phyloP scores from a whole-genome alignment of 2,113 vertebrate species.

The Lampris megalopsis region DNA sequence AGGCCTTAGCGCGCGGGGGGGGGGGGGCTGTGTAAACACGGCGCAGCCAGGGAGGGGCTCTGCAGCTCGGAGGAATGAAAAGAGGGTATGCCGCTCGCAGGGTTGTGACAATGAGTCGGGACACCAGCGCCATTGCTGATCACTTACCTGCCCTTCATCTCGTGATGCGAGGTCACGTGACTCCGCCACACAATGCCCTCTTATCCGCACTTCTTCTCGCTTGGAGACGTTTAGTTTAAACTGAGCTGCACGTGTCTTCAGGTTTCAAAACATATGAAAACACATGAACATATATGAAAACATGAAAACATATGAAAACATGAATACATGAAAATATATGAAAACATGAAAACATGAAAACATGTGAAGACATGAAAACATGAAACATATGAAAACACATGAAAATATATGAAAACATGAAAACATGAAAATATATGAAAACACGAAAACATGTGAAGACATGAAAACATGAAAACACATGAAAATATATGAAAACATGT shows the following conservation, averaged over 20 bases:
- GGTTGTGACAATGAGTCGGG: slow-evolving; percentile 53
- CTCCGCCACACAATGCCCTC: background rate
- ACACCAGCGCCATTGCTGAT: background rate
- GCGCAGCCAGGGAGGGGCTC: slow-evolving; percentile 28
- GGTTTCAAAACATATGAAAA: too few species aligned
- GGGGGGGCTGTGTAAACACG: background rate
- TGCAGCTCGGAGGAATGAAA: background rate
- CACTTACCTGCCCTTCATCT: slow-evolving; percentile 10
- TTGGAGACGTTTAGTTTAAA: background rate
- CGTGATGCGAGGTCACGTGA: background rate
- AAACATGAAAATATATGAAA: too few species aligned
- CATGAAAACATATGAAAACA: too few species aligned
- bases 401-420: too few species aligned
- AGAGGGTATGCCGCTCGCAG: slow-evolving; percentile 2
- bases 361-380: too few species aligned
- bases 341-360: too few species aligned
- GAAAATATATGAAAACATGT: too few species aligned
- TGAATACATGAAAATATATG: too few species aligned
- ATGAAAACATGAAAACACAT: too few species aligned
- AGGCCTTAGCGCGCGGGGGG: background rate
- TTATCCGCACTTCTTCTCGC: slow-evolving; percentile 6
- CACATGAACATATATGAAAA: too few species aligned
- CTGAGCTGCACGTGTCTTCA: background rate
- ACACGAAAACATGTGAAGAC: too few species aligned
- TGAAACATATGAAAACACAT: too few species aligned